Conservation (phyloP, 2,113 vertebrate genomes). For the Edolisoma coerulescens region DNA sequence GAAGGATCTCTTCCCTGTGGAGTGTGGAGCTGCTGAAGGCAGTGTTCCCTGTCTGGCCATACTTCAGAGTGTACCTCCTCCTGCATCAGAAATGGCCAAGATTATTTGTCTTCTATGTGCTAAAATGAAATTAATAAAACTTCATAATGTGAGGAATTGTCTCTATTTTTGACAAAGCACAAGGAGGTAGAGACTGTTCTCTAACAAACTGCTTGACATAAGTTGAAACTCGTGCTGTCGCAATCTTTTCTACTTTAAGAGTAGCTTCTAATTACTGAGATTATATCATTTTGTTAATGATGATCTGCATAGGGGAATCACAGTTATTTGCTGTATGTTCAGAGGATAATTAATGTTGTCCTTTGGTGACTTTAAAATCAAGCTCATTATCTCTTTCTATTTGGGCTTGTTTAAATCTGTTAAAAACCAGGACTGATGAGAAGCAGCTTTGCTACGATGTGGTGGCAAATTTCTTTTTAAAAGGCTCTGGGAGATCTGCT, state of each 20-base stretch:
- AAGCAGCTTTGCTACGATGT: background rate
- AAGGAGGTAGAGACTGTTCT: background rate
- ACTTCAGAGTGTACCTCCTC: background rate
- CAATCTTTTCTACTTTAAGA: background rate
- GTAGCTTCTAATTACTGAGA: background rate
- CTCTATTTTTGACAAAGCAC: background rate
- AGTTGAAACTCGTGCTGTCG: background rate
- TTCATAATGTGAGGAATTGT: background rate
- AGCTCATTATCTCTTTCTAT: background rate
- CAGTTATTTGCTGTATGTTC: background rate
- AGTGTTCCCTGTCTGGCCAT: background rate
- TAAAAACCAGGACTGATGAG: background rate
- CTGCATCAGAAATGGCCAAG: background rate
- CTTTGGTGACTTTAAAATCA: background rate
- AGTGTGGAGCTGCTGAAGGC: background rate
- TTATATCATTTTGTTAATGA: background rate
- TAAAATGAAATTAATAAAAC: background rate
- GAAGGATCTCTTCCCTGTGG: background rate
- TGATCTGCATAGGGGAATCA: background rate
- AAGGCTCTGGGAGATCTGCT: background rate
- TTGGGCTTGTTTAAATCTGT: background rate
- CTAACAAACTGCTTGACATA: background rate
- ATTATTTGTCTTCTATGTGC: background rate
- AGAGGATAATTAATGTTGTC: background rate
- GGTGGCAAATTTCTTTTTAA: background rate